Conservation (phyloP, 2,797 vertebrate species). For the Artibeus jamaicensis region DNA sequence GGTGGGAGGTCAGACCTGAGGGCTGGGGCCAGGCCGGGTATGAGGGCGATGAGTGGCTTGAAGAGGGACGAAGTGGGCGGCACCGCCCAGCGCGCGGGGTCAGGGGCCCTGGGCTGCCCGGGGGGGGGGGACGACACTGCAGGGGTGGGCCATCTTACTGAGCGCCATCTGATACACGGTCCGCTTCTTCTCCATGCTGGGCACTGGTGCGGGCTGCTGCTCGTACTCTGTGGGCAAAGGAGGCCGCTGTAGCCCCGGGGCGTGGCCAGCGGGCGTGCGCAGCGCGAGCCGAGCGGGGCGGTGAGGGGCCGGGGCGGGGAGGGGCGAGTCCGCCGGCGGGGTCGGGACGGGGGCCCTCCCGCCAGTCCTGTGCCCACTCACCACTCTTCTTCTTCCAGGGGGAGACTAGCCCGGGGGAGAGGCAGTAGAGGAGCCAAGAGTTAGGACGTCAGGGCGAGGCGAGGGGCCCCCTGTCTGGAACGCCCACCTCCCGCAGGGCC, state of each 20-base stretch:
- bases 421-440: slow-evolving; percentile 75
- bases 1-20: not conserved
- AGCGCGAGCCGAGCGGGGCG: slow-evolving; percentile 39
- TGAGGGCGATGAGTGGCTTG: not conserved
- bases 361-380: slow-evolving; percentile 82
- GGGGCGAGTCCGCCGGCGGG: slow-evolving; percentile 30
- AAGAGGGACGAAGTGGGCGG: not conserved
- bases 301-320: slow-evolving; percentile 42
- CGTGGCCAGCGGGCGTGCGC: not conserved
- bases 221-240: slow-evolving; percentile 88
- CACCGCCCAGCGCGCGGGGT: too few species aligned
- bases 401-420: slow-evolving; percentile 85
- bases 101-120: not conserved
- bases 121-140: too few species aligned
- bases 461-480: slow-evolving; percentile 60
- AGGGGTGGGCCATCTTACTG: slow-evolving; percentile 85
- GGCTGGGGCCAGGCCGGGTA: too few species aligned
- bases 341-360: slow-evolving; percentile 55
- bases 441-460: slow-evolving; percentile 64
- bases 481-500: slow-evolving; percentile 56
- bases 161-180: slow-evolving; percentile 97
- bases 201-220: slow-evolving; percentile 86
- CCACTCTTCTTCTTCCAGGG: slow-evolving; percentile 97
- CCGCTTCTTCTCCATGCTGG: slow-evolving; percentile 93
- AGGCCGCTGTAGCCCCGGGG: not conserved